Percentiles rank a stretch among this genome's conserved stretches.
Conservation (phyloP, 2,888 invertebrate species). For the Mayetiola destructor region DNA sequence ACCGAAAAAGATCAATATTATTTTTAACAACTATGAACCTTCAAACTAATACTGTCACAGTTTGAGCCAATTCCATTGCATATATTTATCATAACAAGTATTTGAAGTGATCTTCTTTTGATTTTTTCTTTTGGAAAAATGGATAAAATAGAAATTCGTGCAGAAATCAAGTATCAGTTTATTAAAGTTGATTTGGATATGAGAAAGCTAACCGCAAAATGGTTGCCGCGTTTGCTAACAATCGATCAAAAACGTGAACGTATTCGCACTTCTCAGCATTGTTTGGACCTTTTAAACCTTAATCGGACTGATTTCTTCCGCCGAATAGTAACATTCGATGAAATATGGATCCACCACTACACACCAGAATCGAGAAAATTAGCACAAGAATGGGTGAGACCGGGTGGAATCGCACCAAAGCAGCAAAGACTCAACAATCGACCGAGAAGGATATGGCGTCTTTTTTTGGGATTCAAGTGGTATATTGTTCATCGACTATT, state of each 20-base stretch:
- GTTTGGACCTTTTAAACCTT: slow-evolving; percentile 1
- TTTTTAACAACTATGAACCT: too few relatives aligned
- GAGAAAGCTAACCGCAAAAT: background rate
- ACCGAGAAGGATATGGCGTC: background rate
- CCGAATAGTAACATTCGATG: slow-evolving; percentile 7
- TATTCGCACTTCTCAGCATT: background rate
- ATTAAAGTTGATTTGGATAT: slow-evolving; percentile 19
- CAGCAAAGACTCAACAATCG: background rate
- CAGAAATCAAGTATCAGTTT: too few relatives aligned
- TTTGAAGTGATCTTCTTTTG: too few relatives aligned
- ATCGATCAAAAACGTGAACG: background rate
- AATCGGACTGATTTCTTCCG: background rate
- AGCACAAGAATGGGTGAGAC: background rate
- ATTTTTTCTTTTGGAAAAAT: too few relatives aligned
- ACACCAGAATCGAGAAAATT: slow-evolving; percentile 7
- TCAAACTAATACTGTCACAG: too few relatives aligned
- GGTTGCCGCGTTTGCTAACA: slow-evolving; percentile 10
- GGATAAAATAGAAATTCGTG: too few relatives aligned
- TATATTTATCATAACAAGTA: too few relatives aligned
- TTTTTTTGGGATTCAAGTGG: slow-evolving; percentile 26
- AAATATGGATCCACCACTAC: slow-evolving; percentile 14
- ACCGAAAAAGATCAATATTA: too few relatives aligned
- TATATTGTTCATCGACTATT: slow-evolving; percentile 24
- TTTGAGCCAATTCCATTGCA: too few relatives aligned
- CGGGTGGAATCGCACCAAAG: background rate